phyloP scores from a whole-genome alignment of 1,140 invertebrate species.

The Linepithema humile region DNA sequence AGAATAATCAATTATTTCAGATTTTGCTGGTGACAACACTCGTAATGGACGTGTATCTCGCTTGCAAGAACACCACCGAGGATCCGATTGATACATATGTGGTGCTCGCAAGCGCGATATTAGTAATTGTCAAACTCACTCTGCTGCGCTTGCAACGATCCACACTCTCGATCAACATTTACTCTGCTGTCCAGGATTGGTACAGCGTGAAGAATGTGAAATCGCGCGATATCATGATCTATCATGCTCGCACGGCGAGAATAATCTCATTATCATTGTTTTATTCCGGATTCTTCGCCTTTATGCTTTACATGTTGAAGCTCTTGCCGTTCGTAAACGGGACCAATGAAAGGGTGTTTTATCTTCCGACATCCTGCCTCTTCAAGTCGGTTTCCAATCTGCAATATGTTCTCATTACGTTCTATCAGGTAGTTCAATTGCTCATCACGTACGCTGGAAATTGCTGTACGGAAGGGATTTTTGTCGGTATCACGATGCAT shows the following conservation, averaged over 20 bases:
- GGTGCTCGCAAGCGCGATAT: conserved; percentile 13
- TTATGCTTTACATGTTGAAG: conserved; percentile 9
- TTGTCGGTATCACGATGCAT: conserved; percentile 32
- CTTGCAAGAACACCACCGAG: background rate
- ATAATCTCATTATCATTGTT: conserved; percentile 15
- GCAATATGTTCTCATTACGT: conserved; percentile 8
- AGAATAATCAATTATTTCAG: conserved; percentile 17
- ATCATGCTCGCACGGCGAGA: conserved; percentile 7
- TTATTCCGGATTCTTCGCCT: conserved; percentile 27
- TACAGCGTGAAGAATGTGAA: background rate
- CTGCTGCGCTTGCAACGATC: conserved; percentile 31
- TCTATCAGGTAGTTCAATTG: conserved; percentile 29
- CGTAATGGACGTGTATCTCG: background rate
- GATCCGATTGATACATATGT: conserved; percentile 39
- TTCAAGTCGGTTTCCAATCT: conserved; percentile 17
- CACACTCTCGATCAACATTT: background rate
- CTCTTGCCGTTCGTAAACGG: background rate
- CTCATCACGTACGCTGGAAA: conserved; percentile 27
- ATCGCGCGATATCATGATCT: conserved; percentile 36
- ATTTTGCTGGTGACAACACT: conserved; percentile 1
- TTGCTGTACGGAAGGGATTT: conserved; percentile 30
- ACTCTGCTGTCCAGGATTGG: conserved; percentile 32
- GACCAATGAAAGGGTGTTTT: background rate
- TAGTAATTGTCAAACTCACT: conserved; percentile 25
- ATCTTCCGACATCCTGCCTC: conserved; percentile 31